Percentiles rank a stretch among this genome's conserved stretches.
phyloP scores from a whole-genome alignment of 2,113 vertebrate species.

The Corythoichthys intestinalis region DNA sequence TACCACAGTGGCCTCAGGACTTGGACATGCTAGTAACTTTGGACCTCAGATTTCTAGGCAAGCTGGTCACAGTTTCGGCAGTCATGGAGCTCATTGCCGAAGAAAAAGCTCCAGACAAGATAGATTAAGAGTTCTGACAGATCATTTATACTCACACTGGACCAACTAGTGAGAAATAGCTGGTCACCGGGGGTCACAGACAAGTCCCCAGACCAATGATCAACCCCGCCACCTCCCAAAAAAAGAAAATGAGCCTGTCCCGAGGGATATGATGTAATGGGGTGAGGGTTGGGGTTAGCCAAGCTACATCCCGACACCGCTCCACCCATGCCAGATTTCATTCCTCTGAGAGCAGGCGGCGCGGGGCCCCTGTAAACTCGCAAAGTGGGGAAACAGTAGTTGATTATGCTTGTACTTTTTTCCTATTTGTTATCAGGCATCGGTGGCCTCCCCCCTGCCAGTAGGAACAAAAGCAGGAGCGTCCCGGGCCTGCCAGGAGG shows the following conservation, averaged over 20 bases:
- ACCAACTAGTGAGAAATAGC: conserved; percentile 30
- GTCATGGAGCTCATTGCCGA: not conserved
- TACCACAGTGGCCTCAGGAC: conserved; percentile 38
- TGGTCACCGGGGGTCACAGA: conserved; percentile 51
- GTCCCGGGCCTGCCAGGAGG: conserved; percentile 55
- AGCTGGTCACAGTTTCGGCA: not conserved
- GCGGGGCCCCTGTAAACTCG: conserved; percentile 45
- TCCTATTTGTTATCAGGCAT: conserved; percentile 58
- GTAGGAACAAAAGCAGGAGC: conserved; percentile 57
- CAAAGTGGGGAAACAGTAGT: conserved; percentile 56
- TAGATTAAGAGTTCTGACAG: not conserved
- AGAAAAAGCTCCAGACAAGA: conserved; percentile 1
- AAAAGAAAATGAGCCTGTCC: conserved; percentile 37
- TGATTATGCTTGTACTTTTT: conserved; percentile 56
- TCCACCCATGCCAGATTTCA: conserved; percentile 4
- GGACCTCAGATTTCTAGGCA: not conserved
- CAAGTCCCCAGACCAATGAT: conserved; percentile 28
- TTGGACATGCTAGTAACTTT: conserved; percentile 18
- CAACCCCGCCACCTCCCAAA: not conserved
- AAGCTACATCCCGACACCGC: conserved; percentile 16
- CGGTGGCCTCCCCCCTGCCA: conserved; percentile 50
- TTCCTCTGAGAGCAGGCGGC: conserved; percentile 24
- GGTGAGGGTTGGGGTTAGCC: not conserved
- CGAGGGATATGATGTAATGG: conserved; percentile 6
- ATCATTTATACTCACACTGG: conserved; percentile 20